Conservation (phyloP, 2,797 vertebrate species). For the Anableps anableps region DNA sequence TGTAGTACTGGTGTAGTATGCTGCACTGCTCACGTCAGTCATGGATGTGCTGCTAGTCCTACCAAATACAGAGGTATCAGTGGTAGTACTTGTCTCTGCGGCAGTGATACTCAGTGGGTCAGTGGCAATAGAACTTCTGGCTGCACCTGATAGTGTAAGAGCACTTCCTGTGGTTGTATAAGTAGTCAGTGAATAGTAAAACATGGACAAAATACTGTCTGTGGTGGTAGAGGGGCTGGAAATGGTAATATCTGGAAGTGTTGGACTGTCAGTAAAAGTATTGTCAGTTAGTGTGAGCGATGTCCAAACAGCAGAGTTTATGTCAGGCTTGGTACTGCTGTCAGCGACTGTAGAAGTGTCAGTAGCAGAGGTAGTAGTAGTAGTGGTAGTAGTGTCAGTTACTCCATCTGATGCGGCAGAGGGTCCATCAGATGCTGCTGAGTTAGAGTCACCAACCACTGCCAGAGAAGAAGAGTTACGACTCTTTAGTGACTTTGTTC, state of each 20-base stretch:
- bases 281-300: not conserved
- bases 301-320: conserved; percentile 2
- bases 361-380: not conserved
- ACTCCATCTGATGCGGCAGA: conserved; percentile 62
- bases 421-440: conserved; percentile 58
- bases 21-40: conserved; percentile 13
- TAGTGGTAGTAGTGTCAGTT: conserved; percentile 36
- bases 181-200: conserved; percentile 13
- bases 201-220: not conserved
- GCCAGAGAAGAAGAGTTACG: conserved; percentile 71
- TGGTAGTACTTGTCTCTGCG: conserved; percentile 15
- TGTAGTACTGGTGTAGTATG: conserved; percentile 4
- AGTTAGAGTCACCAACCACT: conserved; percentile 65
- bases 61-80: not conserved
- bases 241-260: not conserved
- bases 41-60: conserved; percentile 6
- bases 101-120: conserved; percentile 20
- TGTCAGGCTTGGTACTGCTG: not conserved
- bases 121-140: conserved; percentile 12
- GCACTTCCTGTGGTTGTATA: conserved; percentile 13
- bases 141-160: conserved; percentile 16
- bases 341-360: not conserved
- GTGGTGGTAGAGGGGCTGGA: not conserved
- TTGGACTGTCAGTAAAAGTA: not conserved
- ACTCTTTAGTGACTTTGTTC: conserved; percentile 54